A percentile compares a stretch with the other conserved stretches of the same genome.
Conservation (phyloP, 2,113 vertebrate genomes). For the Pandion haliaetus region DNA sequence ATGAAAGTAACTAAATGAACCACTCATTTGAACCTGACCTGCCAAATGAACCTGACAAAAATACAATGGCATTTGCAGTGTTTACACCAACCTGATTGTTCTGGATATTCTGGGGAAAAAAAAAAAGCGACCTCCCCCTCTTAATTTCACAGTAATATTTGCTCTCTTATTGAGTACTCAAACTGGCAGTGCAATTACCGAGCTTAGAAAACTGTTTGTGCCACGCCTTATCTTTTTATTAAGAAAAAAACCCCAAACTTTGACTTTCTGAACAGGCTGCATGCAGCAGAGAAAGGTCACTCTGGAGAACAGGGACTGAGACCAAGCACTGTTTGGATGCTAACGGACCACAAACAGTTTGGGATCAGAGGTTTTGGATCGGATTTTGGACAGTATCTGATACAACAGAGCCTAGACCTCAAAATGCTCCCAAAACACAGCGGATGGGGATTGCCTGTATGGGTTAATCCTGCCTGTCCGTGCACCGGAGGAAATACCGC, state of each 20-base stretch:
- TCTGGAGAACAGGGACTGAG: not conserved
- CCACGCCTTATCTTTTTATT: not conserved
- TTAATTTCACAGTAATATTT: not conserved
- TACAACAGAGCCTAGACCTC: not conserved
- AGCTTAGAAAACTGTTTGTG: not conserved
- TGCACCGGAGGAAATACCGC: not conserved
- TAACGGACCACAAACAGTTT: not conserved
- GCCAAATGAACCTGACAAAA: not conserved
- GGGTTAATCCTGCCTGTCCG: not conserved
- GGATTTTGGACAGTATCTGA: not conserved
- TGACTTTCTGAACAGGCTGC: not conserved
- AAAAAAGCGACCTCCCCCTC: not conserved
- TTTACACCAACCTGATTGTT: not conserved
- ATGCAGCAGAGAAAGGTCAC: not conserved
- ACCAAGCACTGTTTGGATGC: fast-evolving
- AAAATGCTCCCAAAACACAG: not conserved
- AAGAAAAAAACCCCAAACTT: not conserved
- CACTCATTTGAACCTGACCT: not conserved
- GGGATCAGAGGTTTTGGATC: not conserved
- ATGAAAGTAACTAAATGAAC: not conserved
- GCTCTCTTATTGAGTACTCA: not conserved
- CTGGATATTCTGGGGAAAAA: not conserved
- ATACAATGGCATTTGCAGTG: not conserved
- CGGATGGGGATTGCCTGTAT: not conserved
- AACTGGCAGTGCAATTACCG: not conserved